Evolutionary conservation across 2,888 invertebrate genomes (phyloP), one percentile per base, ranked within the genome.

Genomic region (Caenorhabditis drosophilae): DNA sequence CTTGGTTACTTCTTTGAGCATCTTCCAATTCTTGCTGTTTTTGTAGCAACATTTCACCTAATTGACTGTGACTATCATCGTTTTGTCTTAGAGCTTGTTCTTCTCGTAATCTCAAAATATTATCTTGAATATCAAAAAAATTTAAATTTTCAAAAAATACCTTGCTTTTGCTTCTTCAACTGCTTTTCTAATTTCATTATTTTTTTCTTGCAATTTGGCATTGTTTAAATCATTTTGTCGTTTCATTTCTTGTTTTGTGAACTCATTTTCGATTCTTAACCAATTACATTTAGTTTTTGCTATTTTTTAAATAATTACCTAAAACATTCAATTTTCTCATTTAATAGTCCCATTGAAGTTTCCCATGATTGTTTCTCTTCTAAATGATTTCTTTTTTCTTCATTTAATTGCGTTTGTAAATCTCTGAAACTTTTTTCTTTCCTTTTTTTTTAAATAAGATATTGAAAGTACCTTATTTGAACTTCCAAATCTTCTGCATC

Each of bases 11-110:
- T 0, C 91, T 90, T 53, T 91, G 89, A 40, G 92, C 86, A 20
- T 89, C 87, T 83, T 94, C 93, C n/a, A 94, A 86, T 72, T 89
- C 88, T 41, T 89, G 90, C 85, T 94, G 94, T 82, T 91, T 92
- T 80, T 90, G 89, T 55, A 93, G 90, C 34, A 94, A 86, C 31
- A 67, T 34, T 38, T 70, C 73, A 11, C 51, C 41, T 31, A 62
- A 31, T 31, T 50, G 68, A 11, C 51, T 22, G 3, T 52, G 26
- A 9, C 59, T 58, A 31, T 70, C 70, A 31, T 73, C 69, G 2
- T 67, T 63, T 20, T 67, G 49, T 15, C 42, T 53, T 20, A 53
- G 27, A 22, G 15, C 12, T 27, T 64, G 50, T 38, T 60, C 56
- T 22, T 60, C 60, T 16, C 60, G 40, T 27, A 56, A 54, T n/a